Evolutionary conservation across 2,797 vertebrate genomes (phyloP), one percentile per base, ranked within the genome.

Genomic region (Rhinoraja longicauda): DNA sequence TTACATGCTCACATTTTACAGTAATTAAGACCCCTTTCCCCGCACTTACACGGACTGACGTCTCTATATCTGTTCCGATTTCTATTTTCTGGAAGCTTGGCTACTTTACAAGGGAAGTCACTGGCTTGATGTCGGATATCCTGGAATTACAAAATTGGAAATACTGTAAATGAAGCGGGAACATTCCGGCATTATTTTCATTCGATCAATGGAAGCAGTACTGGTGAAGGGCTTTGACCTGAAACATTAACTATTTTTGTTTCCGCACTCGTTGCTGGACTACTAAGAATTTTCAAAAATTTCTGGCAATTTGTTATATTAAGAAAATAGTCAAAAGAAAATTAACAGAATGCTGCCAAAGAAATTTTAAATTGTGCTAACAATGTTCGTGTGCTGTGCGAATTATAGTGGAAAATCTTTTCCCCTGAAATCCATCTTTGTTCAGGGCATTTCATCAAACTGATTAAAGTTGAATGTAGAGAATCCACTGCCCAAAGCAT

Each of bases 31-130:
- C 36, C n/a, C 9, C 77, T 77, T 36, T 36, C 62, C 45, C 29
- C 4, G 72, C 94, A 98, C 99, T 98, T 95, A 99, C 99, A 99
- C 84, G 99, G 99, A 94, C 98, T 99, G 95, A 99, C 99, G 94
- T 99, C 99, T 97, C 99, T 97, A 97, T 99, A 99, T 95, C 99
- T 98, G 95, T 99, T 99, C 95, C 98, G 97, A 94, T 94, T 97
- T 97, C 98, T 99, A 96, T 99, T 99, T 95, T 98, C 98, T 8
- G 97, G 98, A 95, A 97, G 96, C 96, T 98, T 99, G 95, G 99
- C 98, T 95, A 98, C 95, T 97, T 97, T 98, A 94, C 99, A 99
- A 0, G 99, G 98, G 94, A 99, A 98, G 95, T 99, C 99, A 95
- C 98, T 98, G 93, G 98, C 98, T 97, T 98, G 97, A 78, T 98